Evolutionary conservation across 2,113 vertebrate species (phyloP).

Genomic region (Sylvietta virens): DNA sequence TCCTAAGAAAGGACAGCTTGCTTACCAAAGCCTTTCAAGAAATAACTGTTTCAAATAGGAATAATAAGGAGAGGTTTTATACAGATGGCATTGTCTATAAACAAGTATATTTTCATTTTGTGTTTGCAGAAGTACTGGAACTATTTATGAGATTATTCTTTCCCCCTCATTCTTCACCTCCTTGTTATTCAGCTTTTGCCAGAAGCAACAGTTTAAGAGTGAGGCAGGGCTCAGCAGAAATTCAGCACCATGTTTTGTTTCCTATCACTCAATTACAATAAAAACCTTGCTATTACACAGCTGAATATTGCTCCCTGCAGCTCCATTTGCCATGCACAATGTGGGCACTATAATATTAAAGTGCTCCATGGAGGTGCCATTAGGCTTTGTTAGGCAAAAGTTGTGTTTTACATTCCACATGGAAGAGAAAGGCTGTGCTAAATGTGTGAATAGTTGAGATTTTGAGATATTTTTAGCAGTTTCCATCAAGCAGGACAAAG

Average conservation of each 20-base stretch:
- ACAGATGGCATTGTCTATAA: neutral
- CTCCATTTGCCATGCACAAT: neutral
- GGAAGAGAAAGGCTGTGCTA: neutral
- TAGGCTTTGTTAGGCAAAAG: neutral
- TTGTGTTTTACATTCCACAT: neutral
- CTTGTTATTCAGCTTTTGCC: neutral
- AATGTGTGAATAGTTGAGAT: neutral
- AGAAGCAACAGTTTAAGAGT: neutral
- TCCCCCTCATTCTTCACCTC: neutral
- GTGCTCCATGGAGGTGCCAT: neutral
- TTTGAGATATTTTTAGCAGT: neutral
- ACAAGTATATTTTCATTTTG: neutral
- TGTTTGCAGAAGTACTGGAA: neutral
- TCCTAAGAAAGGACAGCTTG: neutral
- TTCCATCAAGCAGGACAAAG: neutral
- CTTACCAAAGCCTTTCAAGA: neutral
- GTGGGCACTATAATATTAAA: neutral
- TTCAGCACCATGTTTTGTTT: neutral
- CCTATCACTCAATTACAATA: neutral
- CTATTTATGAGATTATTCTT: neutral
- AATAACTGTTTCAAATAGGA: neutral
- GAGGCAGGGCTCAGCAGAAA: neutral
- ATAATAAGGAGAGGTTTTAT: neutral
- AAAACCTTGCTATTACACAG: neutral
- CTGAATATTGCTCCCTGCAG: neutral